Evolutionary conservation across 1,140 invertebrate species (phyloP).

Genomic region (Propsilocerus akamusi): DNA sequence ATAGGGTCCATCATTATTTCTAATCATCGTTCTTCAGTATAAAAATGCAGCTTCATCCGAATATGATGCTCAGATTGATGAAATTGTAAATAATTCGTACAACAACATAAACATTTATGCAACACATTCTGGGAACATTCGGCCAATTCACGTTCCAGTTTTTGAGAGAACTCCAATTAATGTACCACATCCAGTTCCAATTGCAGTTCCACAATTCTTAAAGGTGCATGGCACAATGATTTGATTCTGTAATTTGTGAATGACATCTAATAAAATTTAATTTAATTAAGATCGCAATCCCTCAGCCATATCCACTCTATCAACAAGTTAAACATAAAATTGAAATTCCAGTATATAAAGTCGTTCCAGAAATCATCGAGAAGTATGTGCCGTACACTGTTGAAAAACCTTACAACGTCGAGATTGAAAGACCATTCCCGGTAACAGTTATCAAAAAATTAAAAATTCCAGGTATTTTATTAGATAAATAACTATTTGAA

Average conservation of each 20-base stretch:
- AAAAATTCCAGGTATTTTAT: constrained; percentile 47
- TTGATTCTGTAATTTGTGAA: neutral
- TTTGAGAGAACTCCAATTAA: constrained; percentile 56
- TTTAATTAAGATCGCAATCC: constrained; percentile 35
- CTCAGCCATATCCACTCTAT: constrained; percentile 46
- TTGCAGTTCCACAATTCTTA: constrained; percentile 51
- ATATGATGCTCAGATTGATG: too few relatives aligned
- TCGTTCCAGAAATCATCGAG: constrained; percentile 41
- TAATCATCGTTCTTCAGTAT: too few relatives aligned
- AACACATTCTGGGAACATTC: constrained; percentile 40
- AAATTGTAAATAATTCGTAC: too few relatives aligned
- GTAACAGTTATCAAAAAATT: constrained; percentile 61
- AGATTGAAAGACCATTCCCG: constrained; percentile 56
- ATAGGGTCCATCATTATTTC: too few relatives aligned
- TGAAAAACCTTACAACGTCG: constrained; percentile 54
- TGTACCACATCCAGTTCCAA: constrained; percentile 52
- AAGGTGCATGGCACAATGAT: too few relatives aligned
- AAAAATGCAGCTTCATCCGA: too few relatives aligned
- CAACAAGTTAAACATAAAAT: constrained; percentile 44
- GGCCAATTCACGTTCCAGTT: constrained; percentile 48
- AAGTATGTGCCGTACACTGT: constrained; percentile 56
- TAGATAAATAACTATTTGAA: too few relatives aligned
- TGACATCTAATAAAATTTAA: neutral
- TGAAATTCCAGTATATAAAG: constrained; percentile 51
- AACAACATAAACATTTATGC: constrained; percentile 25